phyloP scores from a whole-genome alignment of 2,888 invertebrate species.

The Philonicus albiceps region DNA sequence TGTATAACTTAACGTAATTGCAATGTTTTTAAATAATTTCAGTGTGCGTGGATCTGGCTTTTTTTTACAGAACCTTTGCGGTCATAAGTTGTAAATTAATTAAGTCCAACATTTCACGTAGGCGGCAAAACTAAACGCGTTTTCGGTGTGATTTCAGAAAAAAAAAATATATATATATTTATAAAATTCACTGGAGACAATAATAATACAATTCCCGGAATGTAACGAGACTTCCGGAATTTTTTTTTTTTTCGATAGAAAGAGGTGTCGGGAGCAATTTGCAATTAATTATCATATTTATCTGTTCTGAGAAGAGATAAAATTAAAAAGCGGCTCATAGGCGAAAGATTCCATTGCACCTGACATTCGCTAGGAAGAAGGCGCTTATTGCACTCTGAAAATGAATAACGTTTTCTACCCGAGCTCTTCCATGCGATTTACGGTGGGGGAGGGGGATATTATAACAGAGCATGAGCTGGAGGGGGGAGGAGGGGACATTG shows the following conservation, averaged over 20 bases:
- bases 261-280: neutral
- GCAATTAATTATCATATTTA: neutral
- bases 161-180: neutral
- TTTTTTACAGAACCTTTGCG: neutral
- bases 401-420: neutral
- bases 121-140: neutral
- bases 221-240: neutral
- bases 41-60: neutral
- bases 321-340: neutral
- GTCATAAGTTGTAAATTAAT: neutral
- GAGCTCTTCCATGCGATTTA: neutral
- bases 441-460: no score
- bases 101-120: neutral
- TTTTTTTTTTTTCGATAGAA: neutral
- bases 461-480: neutral
- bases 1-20: conserved; percentile 22
- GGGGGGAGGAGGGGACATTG: neutral
- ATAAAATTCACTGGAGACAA: neutral
- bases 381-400: neutral
- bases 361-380: neutral
- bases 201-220: neutral
- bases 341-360: neutral
- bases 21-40: conserved; percentile 26
- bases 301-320: neutral
- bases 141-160: neutral